Evolutionary conservation across 2,113 vertebrate genomes (phyloP).

Genomic region (Pogonocichla stellata): DNA sequence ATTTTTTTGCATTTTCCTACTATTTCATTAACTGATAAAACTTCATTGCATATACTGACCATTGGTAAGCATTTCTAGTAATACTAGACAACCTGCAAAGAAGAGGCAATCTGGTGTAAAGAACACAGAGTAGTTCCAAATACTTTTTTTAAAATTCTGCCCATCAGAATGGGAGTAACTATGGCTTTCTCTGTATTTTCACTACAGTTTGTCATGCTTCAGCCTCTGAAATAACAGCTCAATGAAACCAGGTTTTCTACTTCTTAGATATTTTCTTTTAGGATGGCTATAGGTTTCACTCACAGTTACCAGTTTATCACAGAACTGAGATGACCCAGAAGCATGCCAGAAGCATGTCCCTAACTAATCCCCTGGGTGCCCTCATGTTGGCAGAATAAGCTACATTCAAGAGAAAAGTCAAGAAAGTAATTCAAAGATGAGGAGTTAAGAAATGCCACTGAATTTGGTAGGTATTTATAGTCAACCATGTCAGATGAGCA

Average conservation of each 20-base stretch:
- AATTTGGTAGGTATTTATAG: constrained; percentile 52
- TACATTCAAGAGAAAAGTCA: constrained; percentile 54
- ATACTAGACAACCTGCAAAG: background rate
- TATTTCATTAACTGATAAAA: constrained; percentile 21
- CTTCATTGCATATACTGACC: background rate
- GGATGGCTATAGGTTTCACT: constrained; percentile 41
- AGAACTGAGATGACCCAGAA: constrained; percentile 42
- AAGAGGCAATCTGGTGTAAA: background rate
- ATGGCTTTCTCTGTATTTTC: background rate
- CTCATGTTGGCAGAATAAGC: constrained; percentile 23
- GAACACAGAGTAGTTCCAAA: constrained; percentile 21
- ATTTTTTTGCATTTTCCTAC: constrained; percentile 29
- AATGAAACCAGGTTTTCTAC: constrained; percentile 21
- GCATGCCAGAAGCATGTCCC: background rate
- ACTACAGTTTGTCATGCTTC: constrained; percentile 21
- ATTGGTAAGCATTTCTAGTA: background rate
- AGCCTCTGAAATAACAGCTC: background rate
- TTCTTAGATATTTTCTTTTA: constrained; percentile 48
- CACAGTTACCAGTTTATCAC: constrained; percentile 46
- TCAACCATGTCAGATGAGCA: constrained; percentile 54
- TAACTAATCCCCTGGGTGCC: constrained; percentile 19
- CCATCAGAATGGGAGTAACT: background rate
- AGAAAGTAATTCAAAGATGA: constrained; percentile 67
- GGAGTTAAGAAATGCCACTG: constrained; percentile 63
- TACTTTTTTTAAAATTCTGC: background rate